Percentiles rank a stretch among this genome's conserved stretches.
Conservation (phyloP, 2,797 vertebrate species). For the Semaprochilodus insignis region DNA sequence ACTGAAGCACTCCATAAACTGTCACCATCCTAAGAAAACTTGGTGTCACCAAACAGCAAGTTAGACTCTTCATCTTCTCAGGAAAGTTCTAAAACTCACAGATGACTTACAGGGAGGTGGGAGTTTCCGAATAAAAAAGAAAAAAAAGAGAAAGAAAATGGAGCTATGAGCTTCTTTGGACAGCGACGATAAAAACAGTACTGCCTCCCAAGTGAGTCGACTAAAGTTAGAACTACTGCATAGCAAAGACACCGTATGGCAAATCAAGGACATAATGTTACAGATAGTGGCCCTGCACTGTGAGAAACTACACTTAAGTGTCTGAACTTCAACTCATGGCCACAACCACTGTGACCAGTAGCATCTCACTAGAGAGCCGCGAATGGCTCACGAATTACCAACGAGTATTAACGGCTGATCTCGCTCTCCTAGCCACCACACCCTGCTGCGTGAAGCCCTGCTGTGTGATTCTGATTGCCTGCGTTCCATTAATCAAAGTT, state of each 20-base stretch:
- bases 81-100: neutral
- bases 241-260: neutral
- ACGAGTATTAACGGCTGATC: neutral
- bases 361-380: neutral
- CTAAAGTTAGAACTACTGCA: constrained; percentile 18
- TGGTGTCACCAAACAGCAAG: neutral
- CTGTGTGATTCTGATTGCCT: constrained; percentile 47
- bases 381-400: neutral
- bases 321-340: neutral
- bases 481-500: constrained; percentile 43
- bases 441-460: constrained; percentile 35
- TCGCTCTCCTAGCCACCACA: constrained; percentile 1
- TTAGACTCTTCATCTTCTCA: neutral
- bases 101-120: neutral
- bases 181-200: neutral
- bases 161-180: neutral
- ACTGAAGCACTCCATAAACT: neutral
- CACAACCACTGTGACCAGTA: neutral
- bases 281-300: neutral
- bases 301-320: neutral
- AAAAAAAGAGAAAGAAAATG: neutral
- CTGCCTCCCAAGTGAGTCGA: neutral
- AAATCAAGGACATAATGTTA: constrained; percentile 1
- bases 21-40: neutral
- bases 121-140: neutral